Base-by-base conservation (phyloP, 35 echinoderm and acorn worm genomes). In the Apostichopus japonicus region DNA sequence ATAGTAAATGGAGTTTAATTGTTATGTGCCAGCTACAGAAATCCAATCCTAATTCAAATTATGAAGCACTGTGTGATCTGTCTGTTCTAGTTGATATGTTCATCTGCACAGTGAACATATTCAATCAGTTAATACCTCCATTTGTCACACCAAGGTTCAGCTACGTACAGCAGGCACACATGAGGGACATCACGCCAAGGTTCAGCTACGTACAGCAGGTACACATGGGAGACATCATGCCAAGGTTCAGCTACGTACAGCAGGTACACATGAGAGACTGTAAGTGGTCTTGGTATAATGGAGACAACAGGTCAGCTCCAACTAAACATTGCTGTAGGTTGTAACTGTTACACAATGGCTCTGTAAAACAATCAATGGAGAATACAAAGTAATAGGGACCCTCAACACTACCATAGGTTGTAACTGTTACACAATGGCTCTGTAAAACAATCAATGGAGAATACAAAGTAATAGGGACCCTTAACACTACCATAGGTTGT, bases 291-390 rank as follows among this genome's bases (percentile, higher is more conserved):
- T 65, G 6, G 62, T 89, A 89, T 22, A 5, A 53, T 16, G 86
- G 86, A 27, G 86, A 65, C 86, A 89, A 56, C 6, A 89, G 86
- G 51, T 89, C 86, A 53, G n/a, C 86, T 8, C 86, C 86, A 22
- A 89, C 62, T 1, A 89, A 51, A 72, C 86, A 89, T 24, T 89
- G 86, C 11, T 72, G 56, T 16, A 89, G 61, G 63, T 89, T 89
- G 25, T 89, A 89, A 54, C 86, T 89, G 44, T 89, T 89, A 65
- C 86, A 89, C n/a, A 89, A 53, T 17, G 86, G 14, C n/a, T n/a
- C 86, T 89, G 86, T 17, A 89, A 72, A 24, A 24, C 0, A 23
- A 73, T 6, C 70, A 71, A 89, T 10, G 54, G 56, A 72, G 27
- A 33, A 33, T 33, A 33, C 27, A 33, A 33, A 33, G 27, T 33